These are phyloP conservation scores for Enteromius afrohamiltoni DNA, from an alignment of 2,797 vertebrate species.

Conservation along the genomic window DNA sequence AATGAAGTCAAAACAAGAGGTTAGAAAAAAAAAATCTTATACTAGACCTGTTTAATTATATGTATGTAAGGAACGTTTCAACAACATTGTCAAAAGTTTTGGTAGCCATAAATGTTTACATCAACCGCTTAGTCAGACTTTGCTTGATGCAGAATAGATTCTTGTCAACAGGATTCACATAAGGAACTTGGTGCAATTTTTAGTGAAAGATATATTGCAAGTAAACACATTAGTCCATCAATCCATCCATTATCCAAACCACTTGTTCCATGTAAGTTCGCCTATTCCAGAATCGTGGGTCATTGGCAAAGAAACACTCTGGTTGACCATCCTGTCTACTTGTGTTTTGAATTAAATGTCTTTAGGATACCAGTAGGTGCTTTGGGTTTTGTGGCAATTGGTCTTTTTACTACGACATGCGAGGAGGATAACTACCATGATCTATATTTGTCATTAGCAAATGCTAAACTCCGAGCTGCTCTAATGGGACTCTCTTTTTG, in stretches of 20 bases:
- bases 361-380: background rate
- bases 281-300: background rate
- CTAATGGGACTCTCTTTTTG: background rate
- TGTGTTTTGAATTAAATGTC: background rate
- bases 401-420: background rate
- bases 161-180: background rate
- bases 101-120: constrained; percentile 6
- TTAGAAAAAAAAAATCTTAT: background rate
- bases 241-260: background rate
- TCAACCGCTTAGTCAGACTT: constrained; percentile 14
- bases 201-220: background rate
- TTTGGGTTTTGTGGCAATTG: background rate
- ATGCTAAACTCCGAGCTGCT: background rate
- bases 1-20: background rate
- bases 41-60: background rate
- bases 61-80: constrained; percentile 8
- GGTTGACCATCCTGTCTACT: background rate
- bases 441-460: background rate
- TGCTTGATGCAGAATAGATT: background rate
- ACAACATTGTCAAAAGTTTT: background rate
- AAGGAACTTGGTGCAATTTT: background rate
- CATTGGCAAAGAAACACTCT: background rate
- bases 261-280: background rate
- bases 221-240: background rate
- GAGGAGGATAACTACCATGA: background rate